Conservation (phyloP, 2,797 vertebrate genomes). For the Microctenopoma lineatum region DNA sequence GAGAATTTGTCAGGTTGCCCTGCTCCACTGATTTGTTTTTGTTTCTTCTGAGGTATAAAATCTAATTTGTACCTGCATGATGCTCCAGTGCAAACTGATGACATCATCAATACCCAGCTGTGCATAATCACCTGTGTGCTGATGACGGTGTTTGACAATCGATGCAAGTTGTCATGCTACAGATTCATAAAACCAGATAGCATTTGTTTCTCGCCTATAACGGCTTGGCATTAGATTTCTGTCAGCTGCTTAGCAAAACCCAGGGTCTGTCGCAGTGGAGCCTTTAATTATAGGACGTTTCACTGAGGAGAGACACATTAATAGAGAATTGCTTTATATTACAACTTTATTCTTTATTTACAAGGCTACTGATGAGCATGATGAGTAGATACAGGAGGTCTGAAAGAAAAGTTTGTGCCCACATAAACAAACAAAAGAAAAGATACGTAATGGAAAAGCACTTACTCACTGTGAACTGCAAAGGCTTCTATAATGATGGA, state of each 20-base stretch:
- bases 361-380: slow-evolving; percentile 8
- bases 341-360: not conserved
- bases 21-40: slow-evolving; percentile 40
- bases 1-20: slow-evolving; percentile 35
- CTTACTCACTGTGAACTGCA: slow-evolving; percentile 37
- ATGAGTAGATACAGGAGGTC: slow-evolving; percentile 18
- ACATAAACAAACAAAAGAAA: slow-evolving; percentile 14
- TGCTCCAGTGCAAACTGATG: slow-evolving; percentile 45
- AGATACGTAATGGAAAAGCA: slow-evolving; percentile 41
- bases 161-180: slow-evolving; percentile 46
- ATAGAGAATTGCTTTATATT: slow-evolving; percentile 27
- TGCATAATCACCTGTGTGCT: slow-evolving; percentile 56
- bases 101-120: slow-evolving; percentile 68
- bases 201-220: slow-evolving; percentile 37
- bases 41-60: slow-evolving; percentile 43
- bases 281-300: slow-evolving; percentile 2
- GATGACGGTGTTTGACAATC: slow-evolving; percentile 31
- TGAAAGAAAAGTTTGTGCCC: slow-evolving; percentile 29
- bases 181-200: slow-evolving; percentile 50
- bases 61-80: slow-evolving; percentile 52
- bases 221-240: slow-evolving; percentile 38
- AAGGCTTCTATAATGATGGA: slow-evolving; percentile 19
- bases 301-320: slow-evolving; percentile 7
- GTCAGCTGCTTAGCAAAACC: slow-evolving; percentile 37
- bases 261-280: slow-evolving; percentile 14